Conservation (phyloP, 2,113 vertebrate species). For the Delphinus delphis region DNA sequence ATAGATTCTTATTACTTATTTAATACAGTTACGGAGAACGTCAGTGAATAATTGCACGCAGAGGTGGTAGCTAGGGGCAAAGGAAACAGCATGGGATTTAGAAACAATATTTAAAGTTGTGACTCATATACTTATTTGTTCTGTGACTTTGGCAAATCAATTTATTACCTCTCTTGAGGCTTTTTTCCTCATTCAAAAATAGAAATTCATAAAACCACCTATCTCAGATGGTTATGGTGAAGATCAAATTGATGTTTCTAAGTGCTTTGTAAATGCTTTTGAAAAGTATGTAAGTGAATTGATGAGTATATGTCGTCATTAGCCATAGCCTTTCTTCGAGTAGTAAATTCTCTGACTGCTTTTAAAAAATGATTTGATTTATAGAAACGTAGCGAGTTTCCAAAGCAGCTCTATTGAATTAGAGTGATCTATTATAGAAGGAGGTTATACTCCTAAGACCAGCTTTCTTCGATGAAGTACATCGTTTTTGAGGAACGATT, state of each 20-base stretch:
- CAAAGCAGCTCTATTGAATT: background rate
- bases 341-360: slow-evolving; percentile 17
- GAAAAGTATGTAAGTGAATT: background rate
- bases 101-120: background rate
- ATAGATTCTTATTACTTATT: background rate
- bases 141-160: background rate
- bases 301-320: background rate
- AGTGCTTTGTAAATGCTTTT: slow-evolving; percentile 35
- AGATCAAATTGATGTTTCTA: background rate
- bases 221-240: background rate
- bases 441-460: background rate
- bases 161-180: background rate
- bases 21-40: background rate
- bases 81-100: background rate
- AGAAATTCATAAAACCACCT: slow-evolving; percentile 9
- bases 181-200: slow-evolving; percentile 31
- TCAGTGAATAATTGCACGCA: background rate
- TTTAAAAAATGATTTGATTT: slow-evolving; percentile 53
- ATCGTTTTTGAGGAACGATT: background rate
- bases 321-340: slow-evolving; percentile 30
- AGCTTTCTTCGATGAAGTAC: background rate
- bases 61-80: background rate
- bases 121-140: background rate
- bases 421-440: background rate
- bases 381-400: slow-evolving; percentile 12